Base-by-base conservation (phyloP, 2,797 vertebrate genomes). In the Clarias laeviceps region DNA sequence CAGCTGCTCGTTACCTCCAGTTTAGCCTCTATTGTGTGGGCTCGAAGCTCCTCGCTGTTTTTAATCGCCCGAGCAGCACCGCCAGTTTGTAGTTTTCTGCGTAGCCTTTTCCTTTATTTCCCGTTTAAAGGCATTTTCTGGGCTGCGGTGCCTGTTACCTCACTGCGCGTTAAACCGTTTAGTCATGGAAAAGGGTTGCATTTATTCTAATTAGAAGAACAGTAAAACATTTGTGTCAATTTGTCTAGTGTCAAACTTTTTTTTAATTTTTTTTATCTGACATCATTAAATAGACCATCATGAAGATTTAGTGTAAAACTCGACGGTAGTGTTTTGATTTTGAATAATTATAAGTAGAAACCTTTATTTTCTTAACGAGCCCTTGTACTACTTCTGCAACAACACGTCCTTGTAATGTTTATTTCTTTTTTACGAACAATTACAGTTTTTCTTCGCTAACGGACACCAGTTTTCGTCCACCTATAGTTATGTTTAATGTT, bases 61-160 rank as follows among this genome's bases (percentile, higher is more conserved):
- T 88, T 88, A 82, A 86, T 81, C 79, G 68, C 34, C 68, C 79
- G 20, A 40, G 73, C 64, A 24, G 77, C 74, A 59, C 82, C 86
- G 84, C 74, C 81, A 77, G 50, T 89, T 86, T 83, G 68, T 83
- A 50, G 34, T 82, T 64, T 82, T 81, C 74, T 85, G 79, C 24
- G 59, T 77, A 84, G 81, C 86, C 57, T 87, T 86, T 80, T 56
- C 80, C 80, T 87, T 90, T 90, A 86, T 87, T 89, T 90, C 87
- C 84, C 85, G 85, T 88, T 90, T 89, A 91, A 92, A 93, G 61
- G 4, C 80, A 85, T 85, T 76, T 85, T 91, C 86, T 74, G 72
- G 72, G n/a, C 72, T 56, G 72, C 72, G 6, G 2, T 56, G 22
- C n/a, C 4, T 50, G 7, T 74, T 74, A 74, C 72, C 72, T 74